A percentile compares a stretch with the other conserved stretches of the same genome.
Conservation (phyloP, 2,113 vertebrate species). For the Chaetorhynchus papuensis region DNA sequence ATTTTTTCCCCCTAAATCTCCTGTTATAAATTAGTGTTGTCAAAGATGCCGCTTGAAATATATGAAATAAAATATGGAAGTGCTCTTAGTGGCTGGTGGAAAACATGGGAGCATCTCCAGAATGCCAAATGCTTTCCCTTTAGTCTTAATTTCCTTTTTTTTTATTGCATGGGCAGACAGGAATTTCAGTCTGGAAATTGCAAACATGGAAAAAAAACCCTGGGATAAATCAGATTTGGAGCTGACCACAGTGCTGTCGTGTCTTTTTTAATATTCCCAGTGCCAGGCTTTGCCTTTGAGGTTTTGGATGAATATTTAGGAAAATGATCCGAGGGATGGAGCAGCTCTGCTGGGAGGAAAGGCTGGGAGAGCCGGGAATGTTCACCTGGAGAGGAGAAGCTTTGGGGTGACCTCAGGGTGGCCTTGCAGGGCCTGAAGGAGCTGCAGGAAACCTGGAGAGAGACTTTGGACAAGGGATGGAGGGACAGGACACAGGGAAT, state of each 20-base stretch:
- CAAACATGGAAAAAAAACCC: neutral
- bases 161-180: neutral
- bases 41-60: neutral
- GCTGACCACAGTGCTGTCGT: neutral
- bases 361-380: neutral
- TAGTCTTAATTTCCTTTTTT: neutral
- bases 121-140: neutral
- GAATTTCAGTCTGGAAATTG: neutral
- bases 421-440: neutral
- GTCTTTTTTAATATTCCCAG: neutral
- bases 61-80: neutral
- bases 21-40: neutral
- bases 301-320: neutral
- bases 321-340: neutral
- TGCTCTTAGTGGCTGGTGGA: neutral
- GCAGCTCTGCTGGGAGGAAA: neutral
- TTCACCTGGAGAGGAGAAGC: neutral
- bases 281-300: neutral
- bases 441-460: accelerated
- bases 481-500: neutral
- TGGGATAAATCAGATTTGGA: neutral
- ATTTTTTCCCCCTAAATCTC: neutral
- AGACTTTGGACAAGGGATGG: neutral
- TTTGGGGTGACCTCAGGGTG: accelerated
- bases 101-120: neutral